Evolutionary conservation across 2,888 invertebrate genomes (phyloP), one percentile per base, ranked within the genome.

Genomic region (Nowickia ferox): DNA sequence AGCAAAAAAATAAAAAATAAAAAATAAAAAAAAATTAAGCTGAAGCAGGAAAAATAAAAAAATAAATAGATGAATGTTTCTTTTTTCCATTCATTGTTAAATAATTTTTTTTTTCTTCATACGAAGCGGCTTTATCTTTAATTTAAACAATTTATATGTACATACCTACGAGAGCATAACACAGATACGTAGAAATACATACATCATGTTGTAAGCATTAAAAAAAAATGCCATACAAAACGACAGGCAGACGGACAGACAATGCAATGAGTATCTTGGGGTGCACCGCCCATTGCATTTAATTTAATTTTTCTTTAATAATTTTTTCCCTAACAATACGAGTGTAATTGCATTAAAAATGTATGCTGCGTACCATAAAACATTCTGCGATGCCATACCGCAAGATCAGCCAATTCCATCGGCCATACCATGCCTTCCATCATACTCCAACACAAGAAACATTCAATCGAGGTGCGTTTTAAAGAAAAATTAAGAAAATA

Each of bases 271-370:
- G 51, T 61, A 59, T 69, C 69, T 59, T 68, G 59, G 51, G 48
- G 53, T 59, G 63, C 30, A 65, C 69, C 82, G 75, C 86, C 79
- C 75, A 79, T 79, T 65, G 63, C 40, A 77, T 81, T 81, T 68
- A 75, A 75, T 82, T 61, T 30, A 22, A 69, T 76, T 69, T 69
- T 82, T 63, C 68, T 46, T 55, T 72, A 74, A 65, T 57, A 53
- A 72, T 61, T 74, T 48, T 66, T 53, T 42, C 69, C 22, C 51
- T 53, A 74, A 42, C 22, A 72, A 83, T 83, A 30, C 30, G 30
- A 30, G 30, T 30, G 6, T 30, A 86, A 83, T 83, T 86, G 86
- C 86, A 83, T 86, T 83, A 83, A 79, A 81, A 86, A 86, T 79
- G 65, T 75, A 53, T 66, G 71, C 69, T 75, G 79, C 83, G 86